phyloP scores from a whole-genome alignment of 2,113 vertebrate genomes.

The Hyaena hyaena region DNA sequence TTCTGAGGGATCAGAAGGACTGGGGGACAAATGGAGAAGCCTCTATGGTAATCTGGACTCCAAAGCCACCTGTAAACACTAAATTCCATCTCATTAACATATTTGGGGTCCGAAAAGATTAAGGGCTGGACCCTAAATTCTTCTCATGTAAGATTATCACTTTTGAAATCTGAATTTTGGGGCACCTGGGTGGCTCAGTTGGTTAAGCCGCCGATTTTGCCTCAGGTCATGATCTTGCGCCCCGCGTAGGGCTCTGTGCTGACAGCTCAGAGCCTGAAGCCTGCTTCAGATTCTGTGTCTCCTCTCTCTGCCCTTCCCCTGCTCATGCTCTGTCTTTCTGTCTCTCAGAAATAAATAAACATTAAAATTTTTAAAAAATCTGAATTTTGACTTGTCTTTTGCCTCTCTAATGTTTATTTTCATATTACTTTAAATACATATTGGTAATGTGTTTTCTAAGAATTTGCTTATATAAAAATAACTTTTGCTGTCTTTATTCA shows the following conservation, averaged over 20 bases:
- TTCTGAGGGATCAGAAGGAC: neutral
- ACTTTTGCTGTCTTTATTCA: neutral
- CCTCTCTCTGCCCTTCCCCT: no score
- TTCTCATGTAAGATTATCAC: neutral
- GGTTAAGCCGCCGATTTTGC: no score
- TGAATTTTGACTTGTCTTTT: conserved; percentile 25
- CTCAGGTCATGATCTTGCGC: no score
- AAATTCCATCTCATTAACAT: neutral
- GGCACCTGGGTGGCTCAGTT: no score
- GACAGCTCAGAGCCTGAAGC: no score
- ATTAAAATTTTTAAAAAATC: neutral
- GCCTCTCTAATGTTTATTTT: conserved; percentile 4
- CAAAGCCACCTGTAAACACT: neutral
- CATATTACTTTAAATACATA: neutral
- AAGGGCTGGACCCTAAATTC: neutral
- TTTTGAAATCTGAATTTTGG: conserved; percentile 24
- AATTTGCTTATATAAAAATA: neutral
- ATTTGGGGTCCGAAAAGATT: neutral
- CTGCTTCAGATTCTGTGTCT: no score
- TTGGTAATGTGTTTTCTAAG: neutral
- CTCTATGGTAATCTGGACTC: neutral
- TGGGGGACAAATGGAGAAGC: neutral
- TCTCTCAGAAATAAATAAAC: no score
- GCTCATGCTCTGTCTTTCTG: no score
- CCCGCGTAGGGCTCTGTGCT: no score